A percentile compares a stretch with the other conserved stretches of the same genome.
Conservation (phyloP, 2,888 invertebrate species). For the Hypena proboscidalis region DNA sequence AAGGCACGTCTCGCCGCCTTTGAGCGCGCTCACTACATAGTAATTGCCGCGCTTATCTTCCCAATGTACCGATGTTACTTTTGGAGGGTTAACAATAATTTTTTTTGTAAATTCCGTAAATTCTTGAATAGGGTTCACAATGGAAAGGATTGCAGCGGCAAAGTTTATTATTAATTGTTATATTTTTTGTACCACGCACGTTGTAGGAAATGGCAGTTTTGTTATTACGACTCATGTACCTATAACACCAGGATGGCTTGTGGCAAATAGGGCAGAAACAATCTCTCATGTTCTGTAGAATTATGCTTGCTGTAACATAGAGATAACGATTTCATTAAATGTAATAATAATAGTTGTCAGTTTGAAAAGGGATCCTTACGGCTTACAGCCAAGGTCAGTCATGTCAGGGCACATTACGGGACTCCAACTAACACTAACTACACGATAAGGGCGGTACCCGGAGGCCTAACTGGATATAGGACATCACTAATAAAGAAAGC, state of each 20-base stretch:
- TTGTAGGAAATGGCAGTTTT: no score
- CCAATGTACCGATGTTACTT: slow-evolving; percentile 37
- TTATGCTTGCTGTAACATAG: background rate
- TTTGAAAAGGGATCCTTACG: slow-evolving; percentile 7
- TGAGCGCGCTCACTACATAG: slow-evolving; percentile 49
- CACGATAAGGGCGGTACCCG: slow-evolving; percentile 33
- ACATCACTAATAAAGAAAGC: slow-evolving; percentile 24
- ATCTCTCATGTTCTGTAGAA: no score
- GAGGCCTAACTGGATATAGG: slow-evolving; percentile 11
- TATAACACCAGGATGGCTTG: no score
- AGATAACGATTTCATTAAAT: background rate
- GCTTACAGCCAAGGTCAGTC: slow-evolving; percentile 9
- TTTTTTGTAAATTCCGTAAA: slow-evolving; percentile 20
- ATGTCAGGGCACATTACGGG: slow-evolving; percentile 13
- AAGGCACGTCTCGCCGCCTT: slow-evolving; percentile 62
- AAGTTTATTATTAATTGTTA: no score
- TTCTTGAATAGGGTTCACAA: slow-evolving; percentile 10
- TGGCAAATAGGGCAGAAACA: no score
- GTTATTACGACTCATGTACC: no score
- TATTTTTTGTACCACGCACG: no score
- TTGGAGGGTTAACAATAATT: slow-evolving; percentile 22
- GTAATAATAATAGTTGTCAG: slow-evolving; percentile 7
- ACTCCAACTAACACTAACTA: slow-evolving; percentile 11
- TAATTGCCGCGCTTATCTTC: slow-evolving; percentile 43
- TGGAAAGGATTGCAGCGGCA: background rate